phyloP scores from a whole-genome alignment of 2,888 invertebrate species.

The Hydraecia micacea region DNA sequence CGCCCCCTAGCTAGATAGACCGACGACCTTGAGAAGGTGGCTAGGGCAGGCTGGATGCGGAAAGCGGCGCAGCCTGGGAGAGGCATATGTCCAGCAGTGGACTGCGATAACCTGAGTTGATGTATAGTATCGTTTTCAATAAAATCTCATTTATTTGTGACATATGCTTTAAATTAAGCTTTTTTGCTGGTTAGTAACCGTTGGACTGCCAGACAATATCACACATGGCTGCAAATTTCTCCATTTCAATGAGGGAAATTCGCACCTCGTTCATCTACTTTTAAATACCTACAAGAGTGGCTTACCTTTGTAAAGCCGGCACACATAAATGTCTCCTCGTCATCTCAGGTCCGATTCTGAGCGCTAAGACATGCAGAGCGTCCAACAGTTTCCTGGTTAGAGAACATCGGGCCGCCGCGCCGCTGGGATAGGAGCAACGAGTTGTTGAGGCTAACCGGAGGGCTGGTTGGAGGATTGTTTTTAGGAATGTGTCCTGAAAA shows the following conservation, averaged over 20 bases:
- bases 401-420: slow-evolving; percentile 93
- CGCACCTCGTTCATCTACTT: neutral
- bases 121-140: too few species aligned
- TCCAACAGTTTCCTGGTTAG: slow-evolving; percentile 95
- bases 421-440: slow-evolving; percentile 95
- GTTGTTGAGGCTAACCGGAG: slow-evolving; percentile 95
- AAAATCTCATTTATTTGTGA: too few species aligned
- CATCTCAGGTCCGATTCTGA: slow-evolving; percentile 94
- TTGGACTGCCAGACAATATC: neutral
- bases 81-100: neutral
- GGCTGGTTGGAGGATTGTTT: slow-evolving; percentile 95
- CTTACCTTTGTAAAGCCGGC: slow-evolving; percentile 87
- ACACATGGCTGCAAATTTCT: neutral
- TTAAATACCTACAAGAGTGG: neutral
- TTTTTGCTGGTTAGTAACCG: neutral
- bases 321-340: slow-evolving; percentile 93
- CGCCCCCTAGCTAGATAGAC: neutral
- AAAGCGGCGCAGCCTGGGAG: neutral
- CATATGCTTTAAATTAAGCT: too few species aligned
- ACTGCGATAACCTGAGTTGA: too few species aligned
- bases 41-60: neutral
- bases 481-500: slow-evolving; percentile 95
- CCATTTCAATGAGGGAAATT: neutral
- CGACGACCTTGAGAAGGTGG: neutral
- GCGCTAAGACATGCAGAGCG: slow-evolving; percentile 94